A percentile compares a stretch with the other conserved stretches of the same genome.
These are phyloP conservation scores for Ditylenchus dipsaci DNA, from an alignment of 1,140 invertebrate genomes.

Conservation along the genomic window DNA sequence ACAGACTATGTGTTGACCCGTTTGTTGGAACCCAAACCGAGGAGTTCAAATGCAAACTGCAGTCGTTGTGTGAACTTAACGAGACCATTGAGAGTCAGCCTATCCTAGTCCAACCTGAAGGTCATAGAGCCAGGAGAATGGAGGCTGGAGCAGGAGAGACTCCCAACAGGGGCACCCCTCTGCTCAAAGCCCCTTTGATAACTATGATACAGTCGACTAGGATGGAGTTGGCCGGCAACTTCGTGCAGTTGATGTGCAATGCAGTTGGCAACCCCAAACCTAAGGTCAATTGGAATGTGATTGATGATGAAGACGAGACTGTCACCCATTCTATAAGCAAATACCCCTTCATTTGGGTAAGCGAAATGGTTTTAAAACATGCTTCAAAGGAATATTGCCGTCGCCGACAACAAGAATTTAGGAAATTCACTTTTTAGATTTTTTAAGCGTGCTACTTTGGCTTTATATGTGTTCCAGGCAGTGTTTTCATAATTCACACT, in stretches of 20 bases:
- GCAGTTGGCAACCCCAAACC: conserved; percentile 16
- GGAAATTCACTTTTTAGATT: conserved; percentile 1
- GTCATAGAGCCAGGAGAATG: not conserved
- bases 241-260: conserved; percentile 13
- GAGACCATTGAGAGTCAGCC: not conserved
- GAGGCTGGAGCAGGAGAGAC: not conserved
- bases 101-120: not conserved
- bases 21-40: not conserved
- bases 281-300: conserved; percentile 19
- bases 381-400: too few species aligned
- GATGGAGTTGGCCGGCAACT: conserved; percentile 26
- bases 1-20: conserved; percentile 5
- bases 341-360: conserved; percentile 27
- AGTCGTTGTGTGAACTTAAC: not conserved
- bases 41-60: not conserved
- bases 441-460: not conserved
- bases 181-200: conserved; percentile 7
- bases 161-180: not conserved
- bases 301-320: conserved; percentile 12
- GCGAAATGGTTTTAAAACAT: not conserved
- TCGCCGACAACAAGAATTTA: too few species aligned
- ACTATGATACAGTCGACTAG: conserved; percentile 20
- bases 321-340: conserved; percentile 7
- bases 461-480: not conserved
- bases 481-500: too few species aligned